Evolutionary conservation across 1,140 invertebrate genomes (phyloP).

Genomic region (Rhynchophorus ferrugineus): DNA sequence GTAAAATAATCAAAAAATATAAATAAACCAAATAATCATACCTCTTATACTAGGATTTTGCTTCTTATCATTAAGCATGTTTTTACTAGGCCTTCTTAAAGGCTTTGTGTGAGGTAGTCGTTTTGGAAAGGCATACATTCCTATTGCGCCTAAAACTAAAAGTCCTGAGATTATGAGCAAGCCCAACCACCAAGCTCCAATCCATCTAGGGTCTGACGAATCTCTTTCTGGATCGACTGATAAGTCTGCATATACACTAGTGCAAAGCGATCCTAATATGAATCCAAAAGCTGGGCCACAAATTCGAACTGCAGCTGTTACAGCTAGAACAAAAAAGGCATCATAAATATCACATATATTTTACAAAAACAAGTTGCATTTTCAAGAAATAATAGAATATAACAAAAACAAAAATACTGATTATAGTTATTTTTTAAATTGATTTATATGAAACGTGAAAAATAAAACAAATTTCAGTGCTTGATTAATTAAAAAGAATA

Average conservation of each 20-base stretch:
- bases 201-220: conserved; percentile 80
- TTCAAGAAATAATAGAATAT: too few relatives aligned
- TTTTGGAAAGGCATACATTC: conserved; percentile 85
- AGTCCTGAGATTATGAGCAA: conserved; percentile 72
- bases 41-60: conserved; percentile 54
- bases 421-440: too few relatives aligned
- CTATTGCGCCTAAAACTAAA: conserved; percentile 68
- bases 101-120: conserved; percentile 48
- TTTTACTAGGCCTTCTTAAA: conserved; percentile 34
- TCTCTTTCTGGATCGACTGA: conserved; percentile 65
- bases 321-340: conserved; percentile 52
- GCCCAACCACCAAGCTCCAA: conserved; percentile 86
- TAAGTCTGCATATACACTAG: conserved; percentile 77
- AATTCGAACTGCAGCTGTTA: conserved; percentile 86
- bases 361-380: too few relatives aligned
- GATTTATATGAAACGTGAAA: too few relatives aligned
- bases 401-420: too few relatives aligned
- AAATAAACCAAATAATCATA: conserved; percentile 10
- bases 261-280: conserved; percentile 84
- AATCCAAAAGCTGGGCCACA: conserved; percentile 86
- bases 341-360: too few relatives aligned
- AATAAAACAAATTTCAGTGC: too few relatives aligned
- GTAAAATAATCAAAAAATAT: too few relatives aligned
- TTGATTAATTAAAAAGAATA: too few relatives aligned
- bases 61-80: conserved; percentile 41